Conservation (phyloP, 2,888 invertebrate species). For the Temnothorax ravouxi region DNA sequence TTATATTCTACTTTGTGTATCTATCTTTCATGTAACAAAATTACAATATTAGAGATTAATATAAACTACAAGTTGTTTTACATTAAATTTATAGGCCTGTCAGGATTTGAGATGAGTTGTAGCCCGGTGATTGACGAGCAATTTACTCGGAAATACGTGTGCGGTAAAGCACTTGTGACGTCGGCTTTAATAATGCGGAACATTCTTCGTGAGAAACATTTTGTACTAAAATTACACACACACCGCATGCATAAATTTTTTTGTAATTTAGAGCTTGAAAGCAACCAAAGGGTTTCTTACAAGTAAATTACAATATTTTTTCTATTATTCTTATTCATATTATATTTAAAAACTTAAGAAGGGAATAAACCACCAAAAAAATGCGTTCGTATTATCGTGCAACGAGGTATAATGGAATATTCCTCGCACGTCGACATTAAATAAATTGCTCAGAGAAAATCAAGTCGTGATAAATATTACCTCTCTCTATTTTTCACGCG, state of each 20-base stretch:
- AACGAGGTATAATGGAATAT: background rate
- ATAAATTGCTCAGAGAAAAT: slow-evolving; percentile 39
- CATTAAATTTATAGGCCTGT: background rate
- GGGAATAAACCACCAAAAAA: slow-evolving; percentile 5
- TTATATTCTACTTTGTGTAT: background rate
- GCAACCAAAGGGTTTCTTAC: background rate
- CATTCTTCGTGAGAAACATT: slow-evolving; percentile 27
- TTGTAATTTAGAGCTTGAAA: background rate
- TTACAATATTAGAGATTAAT: slow-evolving; percentile 5
- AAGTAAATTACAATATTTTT: background rate
- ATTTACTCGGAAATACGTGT: slow-evolving; percentile 3
- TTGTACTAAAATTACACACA: slow-evolving; percentile 12
- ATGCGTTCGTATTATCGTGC: background rate
- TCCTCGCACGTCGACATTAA: slow-evolving; percentile 1
- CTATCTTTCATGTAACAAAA: background rate
- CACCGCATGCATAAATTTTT: background rate
- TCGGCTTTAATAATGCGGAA: slow-evolving; percentile 33
- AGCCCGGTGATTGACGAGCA: slow-evolving; percentile 5
- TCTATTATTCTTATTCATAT: background rate
- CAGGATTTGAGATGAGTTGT: background rate
- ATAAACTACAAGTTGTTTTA: slow-evolving; percentile 2
- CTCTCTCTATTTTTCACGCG: slow-evolving; percentile 12
- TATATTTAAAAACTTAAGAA: background rate
- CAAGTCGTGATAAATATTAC: slow-evolving; percentile 35
- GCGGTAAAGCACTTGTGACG: background rate